A percentile compares a stretch with the other conserved stretches of the same genome.
Evolutionary conservation across 2,888 invertebrate species (phyloP).

Genomic region (Uropetala carovei): DNA sequence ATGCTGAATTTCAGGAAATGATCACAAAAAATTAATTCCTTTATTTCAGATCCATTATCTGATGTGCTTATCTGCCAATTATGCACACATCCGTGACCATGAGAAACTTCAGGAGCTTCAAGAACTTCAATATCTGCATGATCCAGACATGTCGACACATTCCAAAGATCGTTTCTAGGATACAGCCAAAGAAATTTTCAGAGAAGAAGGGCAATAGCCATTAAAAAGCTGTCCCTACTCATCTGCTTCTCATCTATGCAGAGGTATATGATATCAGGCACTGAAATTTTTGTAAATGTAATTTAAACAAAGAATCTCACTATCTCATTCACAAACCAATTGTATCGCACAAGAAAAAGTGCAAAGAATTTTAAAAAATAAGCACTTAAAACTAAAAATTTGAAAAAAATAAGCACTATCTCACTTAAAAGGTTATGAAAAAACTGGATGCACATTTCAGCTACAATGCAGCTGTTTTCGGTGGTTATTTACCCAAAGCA

Average conservation of each 20-base stretch:
- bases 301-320: slow-evolving; percentile 11
- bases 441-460: background rate
- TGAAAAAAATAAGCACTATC: background rate
- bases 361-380: too few relatives aligned
- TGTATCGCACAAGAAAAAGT: too few relatives aligned
- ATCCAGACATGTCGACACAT: slow-evolving; percentile 81
- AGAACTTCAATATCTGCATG: slow-evolving; percentile 90
- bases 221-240: background rate
- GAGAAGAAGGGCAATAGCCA: slow-evolving; percentile 70
- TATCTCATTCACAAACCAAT: background rate
- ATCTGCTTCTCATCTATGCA: background rate
- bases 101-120: slow-evolving; percentile 95
- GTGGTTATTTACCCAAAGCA: too few relatives aligned
- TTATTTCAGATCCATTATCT: slow-evolving; percentile 85
- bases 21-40: slow-evolving; percentile 39
- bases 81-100: slow-evolving; percentile 95
- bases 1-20: background rate
- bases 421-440: background rate
- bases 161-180: slow-evolving; percentile 94
- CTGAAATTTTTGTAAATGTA: background rate
- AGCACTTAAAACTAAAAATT: background rate
- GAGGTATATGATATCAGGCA: background rate
- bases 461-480: too few relatives aligned
- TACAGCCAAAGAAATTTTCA: slow-evolving; percentile 82
- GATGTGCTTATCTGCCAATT: slow-evolving; percentile 96